Evolutionary conservation across 2,113 vertebrate species (phyloP).

Genomic region (Tychaedon coryphoeus): DNA sequence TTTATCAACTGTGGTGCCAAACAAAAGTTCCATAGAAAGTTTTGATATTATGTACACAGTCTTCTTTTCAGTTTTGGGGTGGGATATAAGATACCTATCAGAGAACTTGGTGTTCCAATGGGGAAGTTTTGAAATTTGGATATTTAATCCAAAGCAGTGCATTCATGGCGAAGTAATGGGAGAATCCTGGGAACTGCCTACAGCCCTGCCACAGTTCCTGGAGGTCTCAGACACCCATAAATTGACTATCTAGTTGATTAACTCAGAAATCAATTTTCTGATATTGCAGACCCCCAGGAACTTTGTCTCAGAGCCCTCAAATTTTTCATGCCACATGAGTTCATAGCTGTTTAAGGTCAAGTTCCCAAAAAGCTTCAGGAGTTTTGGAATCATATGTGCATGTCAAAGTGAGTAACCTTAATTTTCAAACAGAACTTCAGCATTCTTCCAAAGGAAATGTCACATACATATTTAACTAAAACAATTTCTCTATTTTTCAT

Average conservation of each 20-base stretch:
- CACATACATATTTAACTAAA: not conserved
- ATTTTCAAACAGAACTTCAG: not conserved
- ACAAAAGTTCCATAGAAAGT: not conserved
- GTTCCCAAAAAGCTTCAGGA: not conserved
- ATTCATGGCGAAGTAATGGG: not conserved
- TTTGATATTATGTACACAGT: accelerated
- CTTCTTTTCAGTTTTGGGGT: not conserved
- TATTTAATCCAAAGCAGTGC: not conserved
- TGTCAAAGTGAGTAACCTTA: not conserved
- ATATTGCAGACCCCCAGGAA: not conserved
- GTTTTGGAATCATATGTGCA: accelerated
- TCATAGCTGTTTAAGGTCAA: not conserved
- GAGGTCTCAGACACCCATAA: not conserved
- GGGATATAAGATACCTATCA: not conserved
- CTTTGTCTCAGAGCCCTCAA: not conserved
- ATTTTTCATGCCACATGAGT: not conserved
- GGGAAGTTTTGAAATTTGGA: not conserved
- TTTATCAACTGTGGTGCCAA: not conserved
- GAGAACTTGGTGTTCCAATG: not conserved
- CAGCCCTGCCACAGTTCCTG: not conserved
- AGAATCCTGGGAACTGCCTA: not conserved
- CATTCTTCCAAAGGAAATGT: not conserved
- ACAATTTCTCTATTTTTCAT: not conserved
- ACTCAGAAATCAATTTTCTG: not conserved
- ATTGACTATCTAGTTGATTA: not conserved